Evolutionary conservation across 1,140 invertebrate species (phyloP), one percentile per base, ranked within the genome.

Genomic region (Vollenhovia emeryi): DNA sequence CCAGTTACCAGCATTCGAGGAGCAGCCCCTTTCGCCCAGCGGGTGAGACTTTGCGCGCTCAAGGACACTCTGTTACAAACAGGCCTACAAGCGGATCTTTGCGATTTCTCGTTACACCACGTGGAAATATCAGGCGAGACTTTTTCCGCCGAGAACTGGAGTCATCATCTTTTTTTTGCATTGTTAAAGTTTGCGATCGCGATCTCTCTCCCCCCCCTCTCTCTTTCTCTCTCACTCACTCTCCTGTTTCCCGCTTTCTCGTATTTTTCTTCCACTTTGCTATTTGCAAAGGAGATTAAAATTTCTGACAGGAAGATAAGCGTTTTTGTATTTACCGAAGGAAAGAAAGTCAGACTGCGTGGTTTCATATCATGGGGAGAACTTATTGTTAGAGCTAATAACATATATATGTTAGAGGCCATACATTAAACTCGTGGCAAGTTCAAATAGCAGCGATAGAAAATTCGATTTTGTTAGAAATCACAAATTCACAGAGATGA

Each of bases 311-410:
- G 18, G 33, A 68, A 80, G 27, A 76, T 64, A 50, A 78, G 13
- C 40, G 43, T 21, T 78, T 66, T 36, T 13, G 13, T 66, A 66
- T 78, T 78, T 78, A 78, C n/a, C 13, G 5, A 66, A 33, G 59
- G 13, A 50, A 43, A 59, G 33, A 43, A 24, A n/a, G 36, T 36
- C 30, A 24, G 21, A 15, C 36, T 52, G 18, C 24, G 33, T 5
- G 11, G 15, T 57, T 40, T 69, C 62, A 71, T 71, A 71, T 80
- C 36, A 18, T 6, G 11, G 3, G 8, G 13, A 57, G 57, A 69
- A 78, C 13, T 24, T 55, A 69, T n/a, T n/a, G 71, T 80, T 71
- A 69, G 64, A 66, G 24, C 27, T 27, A 24, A 2, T 57, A 71
- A 21, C 24, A 13, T 2, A 15, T 5, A 8, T 27, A 13, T 27